phyloP scores from a whole-genome alignment of 2,113 vertebrate species.

The Barnardius zonarius region DNA sequence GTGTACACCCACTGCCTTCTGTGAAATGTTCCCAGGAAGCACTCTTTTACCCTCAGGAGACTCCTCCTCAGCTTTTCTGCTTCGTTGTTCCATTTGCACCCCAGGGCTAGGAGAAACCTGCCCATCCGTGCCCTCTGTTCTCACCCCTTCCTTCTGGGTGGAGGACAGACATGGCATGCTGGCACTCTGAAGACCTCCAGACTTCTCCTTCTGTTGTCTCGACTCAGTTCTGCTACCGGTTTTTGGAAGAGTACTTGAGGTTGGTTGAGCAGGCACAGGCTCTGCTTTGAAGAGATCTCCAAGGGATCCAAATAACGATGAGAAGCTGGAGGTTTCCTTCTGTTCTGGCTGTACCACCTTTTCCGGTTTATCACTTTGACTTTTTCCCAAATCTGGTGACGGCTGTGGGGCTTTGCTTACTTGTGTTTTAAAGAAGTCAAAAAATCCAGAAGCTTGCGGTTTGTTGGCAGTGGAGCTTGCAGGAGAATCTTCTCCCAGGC shows the following conservation, averaged over 20 bases:
- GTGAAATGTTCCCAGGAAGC: background rate
- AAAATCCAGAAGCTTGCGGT: conserved; percentile 77
- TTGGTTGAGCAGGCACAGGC: conserved; percentile 62
- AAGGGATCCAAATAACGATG: conserved; percentile 85
- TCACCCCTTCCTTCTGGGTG: background rate
- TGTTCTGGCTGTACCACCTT: conserved; percentile 62
- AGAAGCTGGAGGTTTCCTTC: conserved; percentile 75
- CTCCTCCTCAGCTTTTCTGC: background rate
- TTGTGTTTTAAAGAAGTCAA: conserved; percentile 85
- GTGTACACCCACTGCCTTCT: background rate
- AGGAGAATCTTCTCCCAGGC: conserved; percentile 62
- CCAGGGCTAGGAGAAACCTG: background rate
- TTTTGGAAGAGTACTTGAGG: conserved; percentile 22
- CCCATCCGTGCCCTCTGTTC: background rate
- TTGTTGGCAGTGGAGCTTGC: conserved; percentile 65
- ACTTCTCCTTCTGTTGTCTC: background rate
- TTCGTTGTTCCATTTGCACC: background rate
- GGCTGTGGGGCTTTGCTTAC: conserved; percentile 70
- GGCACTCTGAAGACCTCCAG: background rate
- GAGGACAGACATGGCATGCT: background rate
- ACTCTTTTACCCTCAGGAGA: background rate
- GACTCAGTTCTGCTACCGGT: background rate
- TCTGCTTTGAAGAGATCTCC: conserved; percentile 83
- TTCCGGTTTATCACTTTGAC: conserved; percentile 43
- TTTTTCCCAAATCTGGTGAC: conserved; percentile 46